phyloP scores from a whole-genome alignment of 1,140 invertebrate genomes.

The Drosophila nigromelanica region DNA sequence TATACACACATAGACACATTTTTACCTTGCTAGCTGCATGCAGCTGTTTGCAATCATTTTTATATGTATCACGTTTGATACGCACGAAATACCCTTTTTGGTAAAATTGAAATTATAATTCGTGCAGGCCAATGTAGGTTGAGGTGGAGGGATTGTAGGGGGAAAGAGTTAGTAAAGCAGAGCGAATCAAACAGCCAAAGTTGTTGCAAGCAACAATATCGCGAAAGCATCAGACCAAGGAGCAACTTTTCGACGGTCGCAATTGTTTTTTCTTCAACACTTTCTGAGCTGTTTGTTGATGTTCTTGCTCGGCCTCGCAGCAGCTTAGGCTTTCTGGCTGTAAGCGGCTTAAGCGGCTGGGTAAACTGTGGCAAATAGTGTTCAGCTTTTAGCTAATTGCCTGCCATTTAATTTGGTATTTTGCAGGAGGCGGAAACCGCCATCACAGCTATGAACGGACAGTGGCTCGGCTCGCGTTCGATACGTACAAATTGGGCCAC shows the following conservation, averaged over 20 bases:
- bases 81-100: constrained; percentile 83
- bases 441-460: constrained; percentile 99
- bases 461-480: constrained; percentile 98
- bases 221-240: constrained; percentile 47
- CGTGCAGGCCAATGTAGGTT: constrained; percentile 59
- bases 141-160: no score
- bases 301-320: constrained; percentile 38
- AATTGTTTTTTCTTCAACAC: constrained; percentile 74
- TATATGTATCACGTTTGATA: constrained; percentile 82
- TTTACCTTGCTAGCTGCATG: constrained; percentile 39
- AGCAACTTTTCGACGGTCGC: constrained; percentile 67
- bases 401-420: constrained; percentile 69
- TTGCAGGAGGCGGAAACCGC: constrained; percentile 98
- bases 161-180: neutral
- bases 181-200: constrained; percentile 22
- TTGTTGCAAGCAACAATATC: constrained; percentile 48
- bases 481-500: constrained; percentile 99
- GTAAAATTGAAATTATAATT: constrained; percentile 84
- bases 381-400: constrained; percentile 75
- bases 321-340: constrained; percentile 9
- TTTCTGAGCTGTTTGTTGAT: constrained; percentile 76
- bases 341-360: constrained; percentile 74
- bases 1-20: constrained; percentile 30
- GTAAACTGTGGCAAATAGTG: constrained; percentile 70
- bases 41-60: constrained; percentile 78